Percentiles rank a stretch among this genome's conserved stretches.
phyloP scores from a whole-genome alignment of 2,113 vertebrate genomes.

The Sorex fumeus region DNA sequence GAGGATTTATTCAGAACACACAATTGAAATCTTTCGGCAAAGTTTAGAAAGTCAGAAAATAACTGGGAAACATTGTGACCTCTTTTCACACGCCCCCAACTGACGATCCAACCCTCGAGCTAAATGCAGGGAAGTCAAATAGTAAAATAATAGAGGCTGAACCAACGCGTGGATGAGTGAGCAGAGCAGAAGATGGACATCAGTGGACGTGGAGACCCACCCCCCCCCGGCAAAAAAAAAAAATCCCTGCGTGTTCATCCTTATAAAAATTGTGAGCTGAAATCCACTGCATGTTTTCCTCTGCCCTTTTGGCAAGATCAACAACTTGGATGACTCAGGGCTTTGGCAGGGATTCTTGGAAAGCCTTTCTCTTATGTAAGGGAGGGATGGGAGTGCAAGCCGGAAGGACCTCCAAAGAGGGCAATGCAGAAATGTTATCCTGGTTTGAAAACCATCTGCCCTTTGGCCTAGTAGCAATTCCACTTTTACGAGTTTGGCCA shows the following conservation, averaged over 20 bases:
- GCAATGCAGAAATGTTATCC: not conserved
- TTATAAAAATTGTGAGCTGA: not conserved
- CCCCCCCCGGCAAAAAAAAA: not conserved
- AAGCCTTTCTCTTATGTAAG: not conserved
- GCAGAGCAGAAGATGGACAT: not conserved
- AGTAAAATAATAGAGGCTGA: not conserved
- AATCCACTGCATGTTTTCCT: not conserved
- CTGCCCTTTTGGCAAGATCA: conserved; percentile 2
- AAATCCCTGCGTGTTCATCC: not conserved
- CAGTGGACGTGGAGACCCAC: not conserved
- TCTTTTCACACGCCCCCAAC: conserved; percentile 20
- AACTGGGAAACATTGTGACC: conserved; percentile 33
- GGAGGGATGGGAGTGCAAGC: not conserved
- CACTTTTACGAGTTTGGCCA: not conserved
- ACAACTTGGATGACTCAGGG: conserved; percentile 4
- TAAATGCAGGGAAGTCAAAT: not conserved
- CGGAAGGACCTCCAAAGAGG: not conserved
- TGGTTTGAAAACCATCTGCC: conserved; percentile 26
- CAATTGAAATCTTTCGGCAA: not conserved
- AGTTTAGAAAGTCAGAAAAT: conserved; percentile 2
- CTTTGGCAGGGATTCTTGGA: not conserved
- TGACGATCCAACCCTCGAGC: not conserved
- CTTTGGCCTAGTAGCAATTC: conserved; percentile 9
- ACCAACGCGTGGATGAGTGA: not conserved
- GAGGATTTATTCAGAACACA: not conserved